phyloP scores from a whole-genome alignment of 1,140 invertebrate species.

The Dysdera silvatica region DNA sequence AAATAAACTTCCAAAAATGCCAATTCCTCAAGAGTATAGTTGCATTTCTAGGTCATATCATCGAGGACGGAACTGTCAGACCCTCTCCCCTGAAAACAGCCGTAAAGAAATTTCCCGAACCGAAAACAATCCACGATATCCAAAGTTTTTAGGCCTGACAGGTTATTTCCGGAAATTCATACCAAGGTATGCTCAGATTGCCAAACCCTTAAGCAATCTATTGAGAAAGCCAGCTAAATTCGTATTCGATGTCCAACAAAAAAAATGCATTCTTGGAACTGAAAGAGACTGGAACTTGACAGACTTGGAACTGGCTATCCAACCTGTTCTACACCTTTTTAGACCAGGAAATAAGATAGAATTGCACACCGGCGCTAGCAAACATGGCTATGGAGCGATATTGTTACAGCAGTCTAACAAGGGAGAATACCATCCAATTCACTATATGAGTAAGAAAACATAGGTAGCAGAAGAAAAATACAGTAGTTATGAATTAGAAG shows the following conservation, averaged over 20 bases:
- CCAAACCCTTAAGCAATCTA: constrained; percentile 40
- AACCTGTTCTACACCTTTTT: no score
- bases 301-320: no score
- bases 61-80: not conserved
- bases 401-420: constrained; percentile 48
- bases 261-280: no score
- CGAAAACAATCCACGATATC: not conserved
- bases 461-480: no score
- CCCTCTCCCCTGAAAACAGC: not conserved
- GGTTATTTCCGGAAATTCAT: constrained; percentile 40
- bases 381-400: no score
- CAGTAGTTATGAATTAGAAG: no score
- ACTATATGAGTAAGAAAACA: no score
- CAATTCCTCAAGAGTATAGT: constrained; percentile 4
- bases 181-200: constrained; percentile 33
- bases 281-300: no score
- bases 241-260: constrained; percentile 38
- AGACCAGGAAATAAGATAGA: no score
- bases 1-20: constrained; percentile 20
- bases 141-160: constrained; percentile 30
- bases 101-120: not conserved
- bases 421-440: no score
- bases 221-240: constrained; percentile 42
- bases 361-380: no score
- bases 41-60: constrained; percentile 20